A percentile compares a stretch with the other conserved stretches of the same genome.
phyloP scores from a whole-genome alignment of 2,888 invertebrate species.

The Eupithecia subfuscata region DNA sequence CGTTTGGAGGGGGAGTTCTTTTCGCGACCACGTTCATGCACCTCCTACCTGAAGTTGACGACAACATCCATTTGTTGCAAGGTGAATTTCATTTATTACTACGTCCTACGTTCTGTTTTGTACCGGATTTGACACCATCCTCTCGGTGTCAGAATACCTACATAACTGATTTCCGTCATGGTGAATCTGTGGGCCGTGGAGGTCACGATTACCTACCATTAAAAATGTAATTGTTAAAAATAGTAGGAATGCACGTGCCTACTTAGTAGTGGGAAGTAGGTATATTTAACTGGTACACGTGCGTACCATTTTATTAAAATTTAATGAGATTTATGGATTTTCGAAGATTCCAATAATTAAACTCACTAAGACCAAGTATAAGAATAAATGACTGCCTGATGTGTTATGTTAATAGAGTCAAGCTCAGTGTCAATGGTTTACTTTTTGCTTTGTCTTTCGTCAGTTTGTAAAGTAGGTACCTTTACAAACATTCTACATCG shows the following conservation, averaged over 20 bases:
- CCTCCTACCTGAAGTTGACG: conserved; percentile 91
- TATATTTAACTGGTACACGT: not conserved
- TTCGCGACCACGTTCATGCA: conserved; percentile 93
- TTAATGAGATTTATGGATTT: not conserved
- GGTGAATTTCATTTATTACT: conserved; percentile 58
- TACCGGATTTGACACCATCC: not conserved
- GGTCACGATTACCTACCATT: not conserved
- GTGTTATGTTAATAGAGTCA: not conserved
- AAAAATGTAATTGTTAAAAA: not conserved
- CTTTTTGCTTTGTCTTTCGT: not conserved
- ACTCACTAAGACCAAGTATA: not conserved
- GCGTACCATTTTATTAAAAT: not conserved
- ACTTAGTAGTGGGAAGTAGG: not conserved
- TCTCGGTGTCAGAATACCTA: conserved; percentile 7
- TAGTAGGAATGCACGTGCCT: not conserved
- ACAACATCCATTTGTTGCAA: conserved; percentile 86
- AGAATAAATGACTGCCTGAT: not conserved
- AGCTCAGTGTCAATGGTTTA: not conserved
- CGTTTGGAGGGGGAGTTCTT: conserved; percentile 92
- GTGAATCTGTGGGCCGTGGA: not conserved
- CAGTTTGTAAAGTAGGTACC: not conserved
- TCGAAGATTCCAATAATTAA: not conserved
- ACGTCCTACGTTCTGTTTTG: conserved; percentile 14
- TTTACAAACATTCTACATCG: too few species aligned
- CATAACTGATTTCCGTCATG: conserved; percentile 5